Base-by-base conservation (phyloP, 1,140 invertebrate genomes). In the Ectropis grisescens region DNA sequence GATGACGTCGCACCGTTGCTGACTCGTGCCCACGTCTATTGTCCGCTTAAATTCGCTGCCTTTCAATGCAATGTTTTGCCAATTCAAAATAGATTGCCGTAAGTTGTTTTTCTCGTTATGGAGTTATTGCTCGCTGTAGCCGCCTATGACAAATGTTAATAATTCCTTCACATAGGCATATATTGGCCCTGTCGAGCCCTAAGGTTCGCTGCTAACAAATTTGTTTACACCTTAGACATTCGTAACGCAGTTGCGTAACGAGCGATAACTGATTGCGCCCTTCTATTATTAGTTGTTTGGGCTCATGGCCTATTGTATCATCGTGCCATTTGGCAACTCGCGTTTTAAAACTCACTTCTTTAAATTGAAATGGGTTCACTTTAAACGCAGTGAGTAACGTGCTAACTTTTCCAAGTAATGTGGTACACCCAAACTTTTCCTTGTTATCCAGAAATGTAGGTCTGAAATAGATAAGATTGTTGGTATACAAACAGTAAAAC, bases 161-260 rank as follows among this genome's bases (percentile, higher is more conserved):
- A 19, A 4, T 19, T 19, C 8, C 3, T 19, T 19, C 16, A 19
- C n/a, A n/a, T n/a, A n/a, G n/a, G n/a, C n/a, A n/a, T n/a, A n/a
- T 12, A 31, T 55, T 60, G 57, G 29, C 41, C 8, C 16, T 19
- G n/a, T 8, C 16, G 33, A 36, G 44, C 39, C 49, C 46, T 52
- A 47, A 45, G 51, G 47, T 51, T 50, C 32, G 33, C 51, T 51
- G 55, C 59, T 65, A 65, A 65, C 40, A 30, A 41, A 54, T 56
- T 49, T 61, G 59, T 62, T 62, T 66, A 57, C 49, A 27, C 23
- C 33, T 55, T 39, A 19, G 16, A 19, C 16, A 19, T 33, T 41
- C 29, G 26, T 36, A 30, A 46, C 34, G 23, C 26, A n/a, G 31
- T 69, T 69, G 41, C 37, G 53, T 58, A 62, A 67, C 34, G 31